Evolutionary conservation across 2,113 vertebrate genomes (phyloP), one percentile per base, ranked within the genome.

Genomic region (Cardinalis cardinalis): DNA sequence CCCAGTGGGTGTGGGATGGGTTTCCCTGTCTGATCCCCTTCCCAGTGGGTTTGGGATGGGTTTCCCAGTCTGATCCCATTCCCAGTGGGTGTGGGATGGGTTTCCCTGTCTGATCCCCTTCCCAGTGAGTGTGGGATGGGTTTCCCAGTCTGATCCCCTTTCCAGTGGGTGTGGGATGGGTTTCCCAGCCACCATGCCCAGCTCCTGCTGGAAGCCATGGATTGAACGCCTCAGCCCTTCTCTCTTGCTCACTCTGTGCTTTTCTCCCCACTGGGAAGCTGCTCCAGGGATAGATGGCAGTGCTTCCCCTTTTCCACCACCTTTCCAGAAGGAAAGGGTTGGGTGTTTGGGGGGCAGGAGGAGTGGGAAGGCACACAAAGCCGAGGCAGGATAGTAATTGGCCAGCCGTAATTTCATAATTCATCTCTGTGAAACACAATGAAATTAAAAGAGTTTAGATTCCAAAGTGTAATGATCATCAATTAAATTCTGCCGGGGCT

Each of bases 391-490:
- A 89, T 93, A 90, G 51, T 95, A 96, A 96, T 97, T 93, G 97
- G 84, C 92, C 38, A 59, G 85, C 93, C 53, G 34, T 95, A 96
- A 97, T 97, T 97, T 94, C 96, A 95, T 96, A 97, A 96, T 95
- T 97, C 94, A 95, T 97, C 95, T 96, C 94, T 9, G 72, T 52
- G 95, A 86, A 96, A 94, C 84, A 91, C 95, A 96, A 92, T 90
- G 95, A 95, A 97, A 97, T 97, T 96, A 96, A 97, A 96, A 96
- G 97, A 95, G 95, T 97, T 98, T 96, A 88, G 96, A 94, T 97
- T 97, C 95, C 88, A 5, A 96, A 97, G 96, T 88, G 96, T 93
- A 96, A 97, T 96, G 96, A 97, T 97, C 97, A 96, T 97, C 96
- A 97, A 95, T 97, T 97, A 97, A 95, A 89, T 70, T 94, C 96